These are phyloP conservation scores for Sesia apiformis DNA, from an alignment of 2,888 invertebrate genomes.

Conservation along the genomic window DNA sequence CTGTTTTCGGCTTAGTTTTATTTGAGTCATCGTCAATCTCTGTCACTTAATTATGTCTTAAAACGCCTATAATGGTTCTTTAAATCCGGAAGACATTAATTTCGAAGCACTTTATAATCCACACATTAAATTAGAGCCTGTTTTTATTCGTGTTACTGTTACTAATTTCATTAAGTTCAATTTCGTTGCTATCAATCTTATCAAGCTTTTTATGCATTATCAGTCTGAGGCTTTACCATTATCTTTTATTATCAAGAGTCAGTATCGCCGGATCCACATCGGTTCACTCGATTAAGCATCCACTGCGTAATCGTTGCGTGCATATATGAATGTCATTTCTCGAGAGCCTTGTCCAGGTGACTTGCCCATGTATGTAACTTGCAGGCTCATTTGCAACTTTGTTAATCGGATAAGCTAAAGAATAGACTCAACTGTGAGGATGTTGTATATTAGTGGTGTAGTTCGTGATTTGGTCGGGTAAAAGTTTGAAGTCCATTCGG, in stretches of 20 bases:
- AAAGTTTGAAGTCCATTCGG: conserved; percentile 65
- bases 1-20: too few species aligned
- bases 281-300: conserved; percentile 24
- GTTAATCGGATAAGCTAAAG: conserved; percentile 44
- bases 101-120: too few species aligned
- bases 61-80: too few species aligned
- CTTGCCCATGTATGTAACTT: conserved; percentile 56
- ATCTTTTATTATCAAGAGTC: conserved; percentile 20
- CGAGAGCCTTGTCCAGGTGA: conserved; percentile 55
- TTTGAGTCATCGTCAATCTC: too few species aligned
- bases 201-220: background rate
- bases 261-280: conserved; percentile 16
- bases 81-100: too few species aligned
- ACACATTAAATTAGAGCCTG: too few species aligned
- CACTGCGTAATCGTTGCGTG: conserved; percentile 42
- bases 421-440: conserved; percentile 15
- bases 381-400: conserved; percentile 58
- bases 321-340: conserved; percentile 48
- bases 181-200: conserved; percentile 13
- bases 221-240: conserved; percentile 8
- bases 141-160: too few species aligned
- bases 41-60: too few species aligned
- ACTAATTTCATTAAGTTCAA: background rate
- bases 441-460: conserved; percentile 19
- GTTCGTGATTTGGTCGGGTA: conserved; percentile 53